These are phyloP conservation scores for Vulpes vulpes DNA, from an alignment of 2,113 vertebrate genomes.

Conservation along the genomic window DNA sequence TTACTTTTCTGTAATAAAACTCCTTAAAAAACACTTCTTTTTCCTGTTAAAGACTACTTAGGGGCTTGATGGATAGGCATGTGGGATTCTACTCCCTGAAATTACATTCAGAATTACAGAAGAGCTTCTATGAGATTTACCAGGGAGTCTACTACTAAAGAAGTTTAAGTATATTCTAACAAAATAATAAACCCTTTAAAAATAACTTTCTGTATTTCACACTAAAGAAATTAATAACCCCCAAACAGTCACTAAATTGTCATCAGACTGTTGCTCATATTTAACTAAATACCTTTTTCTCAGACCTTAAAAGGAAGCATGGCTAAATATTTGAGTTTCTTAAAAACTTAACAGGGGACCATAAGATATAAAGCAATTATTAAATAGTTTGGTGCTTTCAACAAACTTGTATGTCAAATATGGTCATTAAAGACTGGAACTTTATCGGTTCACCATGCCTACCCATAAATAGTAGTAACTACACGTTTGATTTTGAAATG, in stretches of 20 bases:
- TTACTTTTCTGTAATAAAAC: slow-evolving; percentile 50
- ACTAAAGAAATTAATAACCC: neutral
- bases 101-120: slow-evolving; percentile 17
- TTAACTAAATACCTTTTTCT: slow-evolving; percentile 20
- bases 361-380: slow-evolving; percentile 8
- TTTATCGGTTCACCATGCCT: neutral
- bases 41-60: neutral
- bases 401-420: neutral
- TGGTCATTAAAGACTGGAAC: neutral
- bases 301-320: neutral
- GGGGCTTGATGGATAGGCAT: neutral
- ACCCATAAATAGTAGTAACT: slow-evolving; percentile 3
- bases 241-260: neutral
- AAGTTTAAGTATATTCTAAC: neutral
- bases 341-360: neutral
- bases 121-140: neutral
- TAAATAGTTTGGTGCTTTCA: slow-evolving; percentile 36
- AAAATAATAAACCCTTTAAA: slow-evolving; percentile 12
- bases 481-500: slow-evolving; percentile 47
- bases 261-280: neutral
- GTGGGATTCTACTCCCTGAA: neutral
- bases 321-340: slow-evolving; percentile 50
- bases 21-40: neutral
- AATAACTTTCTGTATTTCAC: neutral
- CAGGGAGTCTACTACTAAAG: neutral